These are phyloP conservation scores for Drosophila parthenogenetica DNA, from an alignment of 2,888 invertebrate species.

Conservation along the genomic window DNA sequence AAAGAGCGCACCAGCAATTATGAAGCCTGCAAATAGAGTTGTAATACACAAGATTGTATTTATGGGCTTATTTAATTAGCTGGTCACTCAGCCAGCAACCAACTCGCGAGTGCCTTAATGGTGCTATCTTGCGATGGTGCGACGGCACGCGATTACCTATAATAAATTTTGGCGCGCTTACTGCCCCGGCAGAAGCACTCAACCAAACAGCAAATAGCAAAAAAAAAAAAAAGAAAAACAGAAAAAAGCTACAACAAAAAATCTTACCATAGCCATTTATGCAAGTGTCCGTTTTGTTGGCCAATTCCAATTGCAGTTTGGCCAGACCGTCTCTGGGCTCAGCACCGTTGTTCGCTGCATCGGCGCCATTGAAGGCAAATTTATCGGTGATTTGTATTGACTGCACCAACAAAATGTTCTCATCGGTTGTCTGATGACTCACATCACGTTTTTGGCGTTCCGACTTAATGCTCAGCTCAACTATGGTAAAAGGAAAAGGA, in stretches of 20 bases:
- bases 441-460: slow-evolving; percentile 84
- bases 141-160: slow-evolving; percentile 69
- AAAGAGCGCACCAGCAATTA: slow-evolving; percentile 94
- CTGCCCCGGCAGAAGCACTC: slow-evolving; percentile 11
- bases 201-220: background rate
- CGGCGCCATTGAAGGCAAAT: slow-evolving; percentile 92
- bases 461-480: slow-evolving; percentile 73
- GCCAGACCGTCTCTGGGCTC: slow-evolving; percentile 87
- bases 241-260: slow-evolving; percentile 3
- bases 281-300: slow-evolving; percentile 84
- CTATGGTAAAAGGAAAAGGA: slow-evolving; percentile 37
- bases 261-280: slow-evolving; percentile 85
- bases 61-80: slow-evolving; percentile 77
- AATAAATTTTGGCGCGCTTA: slow-evolving; percentile 69
- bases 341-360: slow-evolving; percentile 54
- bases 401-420: slow-evolving; percentile 95
- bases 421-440: slow-evolving; percentile 86
- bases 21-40: slow-evolving; percentile 87
- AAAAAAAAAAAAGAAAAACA: background rate
- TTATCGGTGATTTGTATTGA: slow-evolving; percentile 97
- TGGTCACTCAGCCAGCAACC: slow-evolving; percentile 64
- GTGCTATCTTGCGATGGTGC: slow-evolving; percentile 31
- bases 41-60: slow-evolving; percentile 62
- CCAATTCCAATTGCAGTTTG: slow-evolving; percentile 89
- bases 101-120: slow-evolving; percentile 5